Base-by-base conservation (phyloP, 2,113 vertebrate species). In the Colossoma macropomum region DNA sequence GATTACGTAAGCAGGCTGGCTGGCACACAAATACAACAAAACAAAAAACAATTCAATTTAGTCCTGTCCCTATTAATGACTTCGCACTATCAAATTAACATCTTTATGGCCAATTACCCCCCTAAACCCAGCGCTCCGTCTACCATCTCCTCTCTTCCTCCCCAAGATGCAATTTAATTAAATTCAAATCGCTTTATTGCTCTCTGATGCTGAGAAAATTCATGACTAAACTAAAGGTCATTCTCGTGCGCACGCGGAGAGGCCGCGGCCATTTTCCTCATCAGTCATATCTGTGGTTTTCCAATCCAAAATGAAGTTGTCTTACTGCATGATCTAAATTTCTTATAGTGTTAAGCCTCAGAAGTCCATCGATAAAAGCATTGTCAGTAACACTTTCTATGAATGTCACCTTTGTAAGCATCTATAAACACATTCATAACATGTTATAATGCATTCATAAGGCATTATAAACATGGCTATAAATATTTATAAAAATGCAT, bases 141-240 rank as follows among this genome's bases (percentile, higher is more conserved):
- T 66, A 45, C 59, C 78, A 59, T 41, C 4, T 38, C 59, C 27
- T 81, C 71, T 75, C 71, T 66, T 34, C 50, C 80, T 75, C 80
- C 71, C 80, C 38, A 66, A 81, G 80, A 75, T 17, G 23, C 27
- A 75, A 60, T 62, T 81, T 81, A 81, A 81, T 81, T 75, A 81
- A 75, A 81, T 75, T 74, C 41, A 81, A 81, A 81, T 75, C 50
- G 65, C 45, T 66, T 74, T 75, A 81, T 65, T 48, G 63, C 80
- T 65, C 59, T 66, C 41, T 52, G 28, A 62, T 66, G 80, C 71
- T 34, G 19, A 28, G 38, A 4, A 41, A 75, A 81, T 81, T 75
- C 80, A 81, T 75, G 63, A 81, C 59, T 8, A 21, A 74, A 19
- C 71, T 34, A 34, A 56, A 56, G 65, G 65, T 34, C 65, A 68